These are phyloP conservation scores for Matsumyia berberina DNA, from an alignment of 2,888 invertebrate species.

Conservation along the genomic window DNA sequence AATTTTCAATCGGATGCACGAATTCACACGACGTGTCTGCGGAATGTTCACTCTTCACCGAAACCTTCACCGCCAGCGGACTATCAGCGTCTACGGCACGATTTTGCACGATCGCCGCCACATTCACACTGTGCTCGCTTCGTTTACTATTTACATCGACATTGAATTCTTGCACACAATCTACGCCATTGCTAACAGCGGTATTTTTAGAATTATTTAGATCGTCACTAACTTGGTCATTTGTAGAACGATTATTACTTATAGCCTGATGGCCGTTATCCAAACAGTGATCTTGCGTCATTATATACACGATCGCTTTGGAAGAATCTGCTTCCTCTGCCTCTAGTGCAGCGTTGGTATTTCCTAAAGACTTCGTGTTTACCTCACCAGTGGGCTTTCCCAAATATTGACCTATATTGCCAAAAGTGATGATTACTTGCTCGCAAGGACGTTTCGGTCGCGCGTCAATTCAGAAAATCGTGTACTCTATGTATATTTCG, in stretches of 20 bases:
- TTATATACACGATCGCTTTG: slow-evolving; percentile 53
- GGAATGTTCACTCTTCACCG: slow-evolving; percentile 23
- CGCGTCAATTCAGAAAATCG: no score
- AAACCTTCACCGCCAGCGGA: slow-evolving; percentile 51
- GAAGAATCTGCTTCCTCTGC: slow-evolving; percentile 46
- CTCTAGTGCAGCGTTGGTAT: slow-evolving; percentile 34
- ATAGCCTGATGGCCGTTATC: slow-evolving; percentile 57
- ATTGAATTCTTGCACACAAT: slow-evolving; percentile 71
- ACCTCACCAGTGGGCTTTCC: slow-evolving; percentile 51
- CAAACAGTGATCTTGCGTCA: slow-evolving; percentile 71
- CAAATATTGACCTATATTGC: slow-evolving; percentile 73
- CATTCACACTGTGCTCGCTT: slow-evolving; percentile 41
- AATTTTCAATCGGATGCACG: background rate
- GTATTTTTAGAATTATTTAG: slow-evolving; percentile 69
- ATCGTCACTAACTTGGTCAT: slow-evolving; percentile 68
- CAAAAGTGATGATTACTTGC: slow-evolving; percentile 17
- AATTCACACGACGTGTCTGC: slow-evolving; percentile 3
- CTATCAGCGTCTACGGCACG: slow-evolving; percentile 38
- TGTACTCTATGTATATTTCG: no score
- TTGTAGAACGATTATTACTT: slow-evolving; percentile 54
- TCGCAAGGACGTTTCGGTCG: slow-evolving; percentile 25
- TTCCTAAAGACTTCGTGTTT: slow-evolving; percentile 50
- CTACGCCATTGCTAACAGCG: slow-evolving; percentile 64
- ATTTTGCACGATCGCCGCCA: slow-evolving; percentile 55
- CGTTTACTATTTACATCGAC: slow-evolving; percentile 66